Conservation (phyloP, 2,888 invertebrate genomes). For the Scaptomyza tumidula region DNA sequence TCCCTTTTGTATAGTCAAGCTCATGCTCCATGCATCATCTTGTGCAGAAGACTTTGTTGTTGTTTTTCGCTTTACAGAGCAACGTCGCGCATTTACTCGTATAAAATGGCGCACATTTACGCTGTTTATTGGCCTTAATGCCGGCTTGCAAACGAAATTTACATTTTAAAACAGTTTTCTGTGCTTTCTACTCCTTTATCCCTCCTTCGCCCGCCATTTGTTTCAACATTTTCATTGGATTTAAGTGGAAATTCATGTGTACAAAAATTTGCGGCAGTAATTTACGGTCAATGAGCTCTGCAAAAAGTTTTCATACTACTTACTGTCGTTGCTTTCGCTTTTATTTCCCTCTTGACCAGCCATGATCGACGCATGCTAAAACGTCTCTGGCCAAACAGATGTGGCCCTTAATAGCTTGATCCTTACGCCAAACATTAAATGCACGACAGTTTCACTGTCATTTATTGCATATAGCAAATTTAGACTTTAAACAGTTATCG, state of each 20-base stretch:
- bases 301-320: conserved; percentile 56
- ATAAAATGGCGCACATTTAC: conserved; percentile 76
- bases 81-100: conserved; percentile 59
- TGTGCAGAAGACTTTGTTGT: conserved; percentile 44
- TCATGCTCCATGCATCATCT: conserved; percentile 53
- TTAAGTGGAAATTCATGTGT: conserved; percentile 80
- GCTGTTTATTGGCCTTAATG: conserved; percentile 79
- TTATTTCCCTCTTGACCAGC: conserved; percentile 5
- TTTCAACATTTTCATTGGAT: conserved; percentile 78
- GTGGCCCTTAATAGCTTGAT: conserved; percentile 8
- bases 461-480: not conserved
- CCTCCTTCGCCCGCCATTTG: conserved; percentile 57
- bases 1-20: conserved; percentile 9
- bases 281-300: conserved; percentile 74
- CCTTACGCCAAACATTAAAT: not conserved
- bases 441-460: not conserved
- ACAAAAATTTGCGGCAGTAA: conserved; percentile 74
- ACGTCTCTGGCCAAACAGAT: not conserved
- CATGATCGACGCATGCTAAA: not conserved
- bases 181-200: conserved; percentile 53
- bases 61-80: conserved; percentile 43
- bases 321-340: conserved; percentile 17
- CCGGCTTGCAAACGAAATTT: conserved; percentile 75
- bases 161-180: conserved; percentile 78
- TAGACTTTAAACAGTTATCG: conserved; percentile 51